phyloP scores from a whole-genome alignment of 2,888 invertebrate genomes.

The Trachelus tabidus region DNA sequence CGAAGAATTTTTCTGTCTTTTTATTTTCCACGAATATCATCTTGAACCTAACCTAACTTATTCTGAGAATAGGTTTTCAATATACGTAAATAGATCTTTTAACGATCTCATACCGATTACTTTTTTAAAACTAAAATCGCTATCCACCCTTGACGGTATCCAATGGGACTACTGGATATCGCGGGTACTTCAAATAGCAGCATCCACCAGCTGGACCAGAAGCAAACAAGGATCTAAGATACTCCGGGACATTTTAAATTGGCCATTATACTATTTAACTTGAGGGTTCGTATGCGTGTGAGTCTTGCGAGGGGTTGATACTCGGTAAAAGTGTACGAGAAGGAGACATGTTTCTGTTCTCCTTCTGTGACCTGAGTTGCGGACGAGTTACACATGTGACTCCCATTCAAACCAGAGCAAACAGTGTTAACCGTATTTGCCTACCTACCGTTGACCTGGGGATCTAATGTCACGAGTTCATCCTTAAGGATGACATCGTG shows the following conservation, averaged over 20 bases:
- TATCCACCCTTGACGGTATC: neutral
- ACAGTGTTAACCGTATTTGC: constrained; percentile 64
- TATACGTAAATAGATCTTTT: neutral
- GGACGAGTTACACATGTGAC: constrained; percentile 45
- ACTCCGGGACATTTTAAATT: constrained; percentile 65
- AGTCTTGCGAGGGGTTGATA: neutral
- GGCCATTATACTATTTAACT: constrained; percentile 67
- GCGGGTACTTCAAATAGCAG: constrained; percentile 1
- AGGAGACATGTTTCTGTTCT: neutral
- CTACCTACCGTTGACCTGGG: constrained; percentile 46
- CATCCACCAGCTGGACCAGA: constrained; percentile 10
- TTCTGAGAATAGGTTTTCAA: neutral
- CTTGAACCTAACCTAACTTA: neutral
- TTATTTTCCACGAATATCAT: neutral
- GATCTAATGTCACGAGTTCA: constrained; percentile 53
- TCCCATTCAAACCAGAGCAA: constrained; percentile 58
- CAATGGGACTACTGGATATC: neutral
- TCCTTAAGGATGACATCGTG: neutral
- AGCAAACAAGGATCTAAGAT: constrained; percentile 62
- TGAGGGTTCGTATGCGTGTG: constrained; percentile 47
- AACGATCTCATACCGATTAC: neutral
- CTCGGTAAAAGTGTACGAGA: neutral
- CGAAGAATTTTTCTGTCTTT: neutral
- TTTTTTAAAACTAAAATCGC: neutral
- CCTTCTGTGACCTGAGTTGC: constrained; percentile 10